Evolutionary conservation across 2,113 vertebrate species (phyloP).

Genomic region (Rostratula benghalensis): DNA sequence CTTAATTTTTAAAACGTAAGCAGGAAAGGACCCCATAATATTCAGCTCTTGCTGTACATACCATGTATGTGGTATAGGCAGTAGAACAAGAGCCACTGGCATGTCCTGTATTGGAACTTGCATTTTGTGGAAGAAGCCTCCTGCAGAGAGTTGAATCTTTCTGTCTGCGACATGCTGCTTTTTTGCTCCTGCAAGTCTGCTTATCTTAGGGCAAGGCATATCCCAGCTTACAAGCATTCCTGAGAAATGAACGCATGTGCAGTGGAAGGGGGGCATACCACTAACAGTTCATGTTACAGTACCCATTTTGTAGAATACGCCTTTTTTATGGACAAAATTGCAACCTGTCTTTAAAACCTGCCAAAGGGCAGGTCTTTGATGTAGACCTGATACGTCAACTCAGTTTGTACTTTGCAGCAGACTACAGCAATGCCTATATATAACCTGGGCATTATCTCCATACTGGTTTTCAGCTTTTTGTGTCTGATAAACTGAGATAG

Average conservation of each 20-base stretch:
- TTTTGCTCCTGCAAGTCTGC: constrained; percentile 10
- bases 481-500: background rate
- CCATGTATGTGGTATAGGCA: background rate
- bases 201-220: constrained; percentile 57
- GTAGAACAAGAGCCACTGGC: background rate
- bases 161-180: background rate
- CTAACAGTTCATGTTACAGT: constrained; percentile 63
- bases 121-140: constrained; percentile 9
- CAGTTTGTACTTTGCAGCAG: background rate
- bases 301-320: constrained; percentile 42
- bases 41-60: background rate
- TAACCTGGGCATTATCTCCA: background rate
- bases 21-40: background rate
- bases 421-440: background rate
- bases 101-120: background rate
- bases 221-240: constrained; percentile 62
- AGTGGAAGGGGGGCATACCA: constrained; percentile 60
- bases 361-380: constrained; percentile 30
- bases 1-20: constrained; percentile 8
- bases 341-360: constrained; percentile 35
- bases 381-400: background rate
- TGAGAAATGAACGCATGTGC: constrained; percentile 66
- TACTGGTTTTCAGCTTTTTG: background rate
- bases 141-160: constrained; percentile 9
- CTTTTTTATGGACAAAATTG: constrained; percentile 52